Evolutionary conservation across 2,888 invertebrate genomes (phyloP).

Genomic region (Bombylius discolor): DNA sequence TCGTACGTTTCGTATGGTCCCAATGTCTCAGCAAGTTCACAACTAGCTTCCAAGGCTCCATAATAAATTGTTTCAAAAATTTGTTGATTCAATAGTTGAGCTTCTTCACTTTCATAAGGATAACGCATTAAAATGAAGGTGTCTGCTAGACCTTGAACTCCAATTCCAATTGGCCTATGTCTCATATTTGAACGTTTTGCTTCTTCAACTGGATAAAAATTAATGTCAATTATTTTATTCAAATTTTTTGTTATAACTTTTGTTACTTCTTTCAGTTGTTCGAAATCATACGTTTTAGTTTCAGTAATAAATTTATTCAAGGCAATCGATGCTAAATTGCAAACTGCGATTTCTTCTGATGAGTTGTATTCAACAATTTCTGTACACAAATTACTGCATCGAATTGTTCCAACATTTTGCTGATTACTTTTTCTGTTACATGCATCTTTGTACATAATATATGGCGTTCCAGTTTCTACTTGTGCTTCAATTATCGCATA

Average conservation of each 20-base stretch:
- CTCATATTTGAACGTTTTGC: slow-evolving; percentile 68
- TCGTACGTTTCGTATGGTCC: slow-evolving; percentile 79
- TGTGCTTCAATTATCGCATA: slow-evolving; percentile 78
- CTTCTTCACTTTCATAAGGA: slow-evolving; percentile 77
- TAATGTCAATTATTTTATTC: slow-evolving; percentile 87
- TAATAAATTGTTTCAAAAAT: slow-evolving; percentile 95
- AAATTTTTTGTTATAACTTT: slow-evolving; percentile 77
- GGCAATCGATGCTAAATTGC: slow-evolving; percentile 88
- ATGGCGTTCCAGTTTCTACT: slow-evolving; percentile 91
- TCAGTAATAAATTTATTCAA: slow-evolving; percentile 73
- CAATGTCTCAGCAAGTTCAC: slow-evolving; percentile 67
- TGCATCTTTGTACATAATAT: slow-evolving; percentile 85
- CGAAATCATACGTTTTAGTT: slow-evolving; percentile 53
- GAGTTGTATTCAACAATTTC: slow-evolving; percentile 88
- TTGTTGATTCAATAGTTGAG: slow-evolving; percentile 68
- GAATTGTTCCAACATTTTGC: slow-evolving; percentile 89
- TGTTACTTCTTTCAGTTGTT: slow-evolving; percentile 64
- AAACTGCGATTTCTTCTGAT: slow-evolving; percentile 81
- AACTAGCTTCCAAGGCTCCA: slow-evolving; percentile 81
- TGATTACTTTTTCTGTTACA: slow-evolving; percentile 93
- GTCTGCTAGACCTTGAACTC: slow-evolving; percentile 90
- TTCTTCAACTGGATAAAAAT: slow-evolving; percentile 82
- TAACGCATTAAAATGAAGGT: slow-evolving; percentile 79
- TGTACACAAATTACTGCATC: slow-evolving; percentile 88
- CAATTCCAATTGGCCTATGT: slow-evolving; percentile 71